Conservation (phyloP, 2,888 invertebrate genomes). For the Cacoxenus indagator region DNA sequence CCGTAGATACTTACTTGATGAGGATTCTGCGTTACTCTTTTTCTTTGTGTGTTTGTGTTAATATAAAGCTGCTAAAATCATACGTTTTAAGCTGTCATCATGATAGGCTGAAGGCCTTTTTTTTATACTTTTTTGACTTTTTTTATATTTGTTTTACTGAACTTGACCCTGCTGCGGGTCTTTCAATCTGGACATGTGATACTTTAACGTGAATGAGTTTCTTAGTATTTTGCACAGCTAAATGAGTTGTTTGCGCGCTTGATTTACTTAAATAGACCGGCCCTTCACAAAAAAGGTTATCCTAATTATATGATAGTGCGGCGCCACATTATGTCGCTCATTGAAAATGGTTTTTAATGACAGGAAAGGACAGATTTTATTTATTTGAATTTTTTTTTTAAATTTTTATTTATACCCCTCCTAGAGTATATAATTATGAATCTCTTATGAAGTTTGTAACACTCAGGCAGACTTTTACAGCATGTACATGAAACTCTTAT, state of each 20-base stretch:
- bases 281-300: too few species aligned
- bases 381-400: too few species aligned
- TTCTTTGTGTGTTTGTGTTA: not conserved
- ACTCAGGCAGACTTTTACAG: too few species aligned
- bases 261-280: not conserved
- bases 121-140: not conserved
- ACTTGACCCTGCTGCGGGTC: conserved; percentile 10
- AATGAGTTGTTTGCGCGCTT: not conserved
- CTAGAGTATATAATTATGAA: too few species aligned
- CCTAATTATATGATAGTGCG: too few species aligned
- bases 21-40: not conserved
- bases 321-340: too few species aligned
- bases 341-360: too few species aligned
- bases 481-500: too few species aligned
- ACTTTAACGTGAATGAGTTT: conserved; percentile 3
- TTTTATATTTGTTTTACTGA: not conserved
- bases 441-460: too few species aligned
- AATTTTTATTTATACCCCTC: too few species aligned
- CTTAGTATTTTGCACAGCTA: not conserved
- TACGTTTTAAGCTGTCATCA: conserved; percentile 9
- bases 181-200: conserved; percentile 10
- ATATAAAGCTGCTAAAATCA: not conserved
- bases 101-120: not conserved
- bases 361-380: too few species aligned
- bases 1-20: not conserved